Evolutionary conservation across 1,140 invertebrate genomes (phyloP), one percentile per base, ranked within the genome.

Genomic region (Globodera ellingtonae): DNA sequence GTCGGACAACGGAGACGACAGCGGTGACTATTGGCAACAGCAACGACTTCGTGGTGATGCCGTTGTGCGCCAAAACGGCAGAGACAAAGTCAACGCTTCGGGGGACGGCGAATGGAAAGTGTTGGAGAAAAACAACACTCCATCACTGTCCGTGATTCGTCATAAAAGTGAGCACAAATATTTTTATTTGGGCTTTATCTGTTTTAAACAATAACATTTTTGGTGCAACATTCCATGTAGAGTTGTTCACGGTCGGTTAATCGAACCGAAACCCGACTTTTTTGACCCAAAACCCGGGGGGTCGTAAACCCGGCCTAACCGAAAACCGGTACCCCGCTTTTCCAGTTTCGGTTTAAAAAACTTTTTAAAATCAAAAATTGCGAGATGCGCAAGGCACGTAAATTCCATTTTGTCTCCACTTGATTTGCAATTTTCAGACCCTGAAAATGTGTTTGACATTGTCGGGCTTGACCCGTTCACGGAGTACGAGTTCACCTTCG

Each of bases 401-500:
- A 24, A 24, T 24, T 24, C 10, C 50, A 52, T 13, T 9, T 52
- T 4, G 67, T 8, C 67, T 5, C 67, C 10, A 77, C 24, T 72
- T 72, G 35, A 79, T 78, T 79, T 21, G 21, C 9, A 15, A 8
- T 80, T 79, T 47, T 48, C 18, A 82, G 80, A 78, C 67, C 6
- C 70, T 18, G 56, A 74, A 65, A 78, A 81, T 65, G 35, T 70
- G 10, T 83, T 83, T 48, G 79, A 81, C 52, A 79, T 83, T 69
- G 52, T 18, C 62, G 82, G 82, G 5, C 82, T 83, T 18, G 72
- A 78, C 13, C 80, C 83, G 44, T 52, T 62, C 72, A 71, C 72
- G 5, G 59, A 78, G 59, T 83, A 83, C 76, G 82, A 79, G 48
- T 79, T 83, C 71, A 72, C 77, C 44, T 73, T 83, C 56, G 50